Conservation (phyloP, 2,888 invertebrate species). For the Zonitis immaculata region DNA sequence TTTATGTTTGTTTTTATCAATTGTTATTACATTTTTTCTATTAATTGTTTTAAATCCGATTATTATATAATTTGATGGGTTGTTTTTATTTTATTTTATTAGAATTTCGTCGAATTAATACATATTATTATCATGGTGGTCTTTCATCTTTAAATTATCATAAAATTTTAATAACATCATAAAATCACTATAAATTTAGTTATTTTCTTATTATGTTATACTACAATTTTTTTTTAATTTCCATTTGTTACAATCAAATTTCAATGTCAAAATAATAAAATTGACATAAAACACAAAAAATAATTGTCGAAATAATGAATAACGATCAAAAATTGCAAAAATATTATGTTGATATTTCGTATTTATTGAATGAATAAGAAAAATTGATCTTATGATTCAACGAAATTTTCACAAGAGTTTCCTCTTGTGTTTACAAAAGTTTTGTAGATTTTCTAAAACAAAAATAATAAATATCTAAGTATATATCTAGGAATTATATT, state of each 20-base stretch:
- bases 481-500: not conserved
- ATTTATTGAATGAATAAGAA: no score
- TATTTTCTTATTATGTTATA: not conserved
- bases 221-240: not conserved
- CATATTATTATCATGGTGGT: not conserved
- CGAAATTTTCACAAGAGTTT: no score
- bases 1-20: not conserved
- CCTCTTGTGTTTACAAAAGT: no score
- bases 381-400: no score
- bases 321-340: no score
- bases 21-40: not conserved
- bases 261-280: no score
- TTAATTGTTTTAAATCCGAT: not conserved
- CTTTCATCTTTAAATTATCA: not conserved
- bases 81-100: not conserved
- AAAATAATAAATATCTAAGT: not conserved
- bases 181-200: not conserved
- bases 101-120: not conserved
- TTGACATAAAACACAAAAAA: no score
- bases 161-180: slow-evolving; percentile 1
- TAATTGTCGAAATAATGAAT: no score
- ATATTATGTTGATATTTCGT: no score
- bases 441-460: not conserved
- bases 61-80: not conserved
- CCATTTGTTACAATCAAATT: not conserved